These are phyloP conservation scores for Drosophila santomea DNA, from an alignment of 1,140 invertebrate genomes.

Conservation along the genomic window DNA sequence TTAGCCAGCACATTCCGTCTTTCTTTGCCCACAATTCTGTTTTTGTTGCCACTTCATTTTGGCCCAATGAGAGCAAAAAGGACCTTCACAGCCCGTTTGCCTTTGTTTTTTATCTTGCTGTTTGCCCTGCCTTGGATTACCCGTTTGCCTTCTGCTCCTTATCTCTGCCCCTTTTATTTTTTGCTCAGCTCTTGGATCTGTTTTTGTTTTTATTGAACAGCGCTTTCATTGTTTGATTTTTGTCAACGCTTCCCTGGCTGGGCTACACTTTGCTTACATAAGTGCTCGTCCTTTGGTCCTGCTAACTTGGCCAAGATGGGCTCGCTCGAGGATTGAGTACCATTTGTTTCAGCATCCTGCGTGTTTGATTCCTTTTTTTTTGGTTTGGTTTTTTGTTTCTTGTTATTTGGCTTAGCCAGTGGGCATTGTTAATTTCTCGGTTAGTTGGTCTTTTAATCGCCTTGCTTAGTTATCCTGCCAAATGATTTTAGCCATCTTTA, in stretches of 20 bases:
- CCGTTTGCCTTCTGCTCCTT: slow-evolving; percentile 23
- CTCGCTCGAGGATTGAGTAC: slow-evolving; percentile 19
- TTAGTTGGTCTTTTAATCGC: slow-evolving; percentile 78
- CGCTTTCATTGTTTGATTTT: slow-evolving; percentile 77
- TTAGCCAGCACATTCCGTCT: slow-evolving; percentile 63
- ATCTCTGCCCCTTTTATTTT: slow-evolving; percentile 10
- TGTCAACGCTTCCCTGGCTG: slow-evolving; percentile 64
- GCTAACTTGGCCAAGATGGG: neutral
- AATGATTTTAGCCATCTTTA: slow-evolving; percentile 30
- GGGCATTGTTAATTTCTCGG: slow-evolving; percentile 75
- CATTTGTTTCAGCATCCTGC: slow-evolving; percentile 67
- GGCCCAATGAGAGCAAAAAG: slow-evolving; percentile 21
- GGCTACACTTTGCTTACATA: slow-evolving; percentile 62
- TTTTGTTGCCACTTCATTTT: slow-evolving; percentile 71
- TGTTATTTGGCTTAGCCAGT: slow-evolving; percentile 56
- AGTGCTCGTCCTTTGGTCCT: slow-evolving; percentile 44
- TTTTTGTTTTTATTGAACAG: slow-evolving; percentile 72
- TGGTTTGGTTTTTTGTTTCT: neutral
- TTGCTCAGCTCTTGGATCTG: slow-evolving; percentile 6
- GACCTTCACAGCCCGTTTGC: slow-evolving; percentile 18
- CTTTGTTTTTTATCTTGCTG: slow-evolving; percentile 63
- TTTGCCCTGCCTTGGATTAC: slow-evolving; percentile 35
- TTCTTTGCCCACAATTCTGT: slow-evolving; percentile 24
- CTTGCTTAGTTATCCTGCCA: slow-evolving; percentile 48
- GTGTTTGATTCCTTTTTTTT: slow-evolving; percentile 62